Evolutionary conservation across 2,113 vertebrate genomes (phyloP), one percentile per base, ranked within the genome.

Genomic region (Atherinomorus stipes): DNA sequence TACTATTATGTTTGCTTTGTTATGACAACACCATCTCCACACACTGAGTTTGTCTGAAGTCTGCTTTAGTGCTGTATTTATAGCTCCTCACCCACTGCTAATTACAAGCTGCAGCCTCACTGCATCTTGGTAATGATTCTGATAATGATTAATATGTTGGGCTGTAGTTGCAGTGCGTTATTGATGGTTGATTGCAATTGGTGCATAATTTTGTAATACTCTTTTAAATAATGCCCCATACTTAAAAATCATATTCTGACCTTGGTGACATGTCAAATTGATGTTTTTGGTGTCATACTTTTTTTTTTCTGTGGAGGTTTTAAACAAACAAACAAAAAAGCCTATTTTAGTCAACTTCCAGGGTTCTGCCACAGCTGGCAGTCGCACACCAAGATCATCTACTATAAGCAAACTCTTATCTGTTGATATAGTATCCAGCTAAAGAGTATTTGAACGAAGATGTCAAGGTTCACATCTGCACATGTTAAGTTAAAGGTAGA

Each of bases 1-100:
- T 74, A 65, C 80, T 76, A 80, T 72, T 80, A 75, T 78, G 84
- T 84, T 84, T 85, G 82, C 76, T 74, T 64, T 83, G 84, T 85
- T 87, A 78, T 87, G 88, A 90, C 80, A 84, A 78, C 71, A 60
- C 26, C 57, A 71, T 76, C 63, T 82, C 40, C 76, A 69, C 81
- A 82, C 80, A 70, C 60, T 82, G 67, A 71, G 63, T 75, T 85
- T 74, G 70, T 76, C 50, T 44, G 25, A 71, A 59, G 76, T 84
- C 78, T 68, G 61, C 77, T 80, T 73, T 50, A 34, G 44, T 65
- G 72, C 60, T 45, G 22, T 71, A 62, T 44, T 75, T 60, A 81
- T 74, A 70, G 47, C 64, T 28, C 31, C 11, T 21, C 21, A 4
- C 47, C 62, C 61, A 44, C 56, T 50, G 62, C 56, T 80, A 84